A percentile compares a stretch with the other conserved stretches of the same genome.
Evolutionary conservation across 2,888 invertebrate species (phyloP).

Genomic region (Oxytorus armatus): DNA sequence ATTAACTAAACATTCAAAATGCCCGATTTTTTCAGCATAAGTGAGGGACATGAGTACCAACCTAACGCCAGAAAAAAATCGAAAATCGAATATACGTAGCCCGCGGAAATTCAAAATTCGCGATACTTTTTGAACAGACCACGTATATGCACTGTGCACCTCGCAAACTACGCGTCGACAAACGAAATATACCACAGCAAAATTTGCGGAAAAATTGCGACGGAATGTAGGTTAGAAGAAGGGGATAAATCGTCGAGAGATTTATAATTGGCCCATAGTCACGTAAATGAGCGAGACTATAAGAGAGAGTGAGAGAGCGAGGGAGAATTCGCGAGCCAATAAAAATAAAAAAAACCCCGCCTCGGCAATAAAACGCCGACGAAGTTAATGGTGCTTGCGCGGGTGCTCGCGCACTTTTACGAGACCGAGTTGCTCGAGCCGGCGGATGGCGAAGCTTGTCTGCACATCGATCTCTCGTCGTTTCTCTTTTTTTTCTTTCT

Average conservation of each 20-base stretch:
- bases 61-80: too few species aligned
- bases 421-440: constrained; percentile 49
- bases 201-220: constrained; percentile 7
- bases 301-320: constrained; percentile 28
- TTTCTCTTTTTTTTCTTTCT: constrained; percentile 37
- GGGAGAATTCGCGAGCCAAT: constrained; percentile 60
- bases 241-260: constrained; percentile 51
- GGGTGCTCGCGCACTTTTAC: constrained; percentile 58
- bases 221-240: constrained; percentile 14
- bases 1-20: too few species aligned
- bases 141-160: too few species aligned
- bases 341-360: constrained; percentile 64
- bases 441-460: constrained; percentile 57
- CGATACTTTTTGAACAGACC: too few species aligned
- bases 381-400: constrained; percentile 70
- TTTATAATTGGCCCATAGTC: constrained; percentile 67
- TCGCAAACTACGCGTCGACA: neutral
- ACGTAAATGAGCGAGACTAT: constrained; percentile 26
- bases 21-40: too few species aligned
- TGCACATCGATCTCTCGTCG: constrained; percentile 60
- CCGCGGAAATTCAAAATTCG: too few species aligned
- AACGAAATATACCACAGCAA: constrained; percentile 3
- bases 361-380: constrained; percentile 69
- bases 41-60: too few species aligned
- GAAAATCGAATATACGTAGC: too few species aligned